phyloP scores from a whole-genome alignment of 2,113 vertebrate species.

The Vanacampus margaritifer region DNA sequence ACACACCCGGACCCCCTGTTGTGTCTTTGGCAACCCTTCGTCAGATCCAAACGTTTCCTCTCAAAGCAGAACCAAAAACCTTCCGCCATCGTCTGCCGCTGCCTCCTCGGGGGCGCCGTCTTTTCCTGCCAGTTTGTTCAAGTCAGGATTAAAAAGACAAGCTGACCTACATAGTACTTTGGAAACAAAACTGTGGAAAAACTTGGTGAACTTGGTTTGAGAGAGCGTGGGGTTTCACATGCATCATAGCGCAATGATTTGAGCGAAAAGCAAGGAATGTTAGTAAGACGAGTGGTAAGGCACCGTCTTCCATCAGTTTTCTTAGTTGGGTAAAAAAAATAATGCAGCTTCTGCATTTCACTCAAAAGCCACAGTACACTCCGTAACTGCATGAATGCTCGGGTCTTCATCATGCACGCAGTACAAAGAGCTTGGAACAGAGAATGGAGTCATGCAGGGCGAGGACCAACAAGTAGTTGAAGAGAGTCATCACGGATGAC shows the following conservation, averaged over 20 bases:
- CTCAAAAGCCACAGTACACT: slow-evolving; percentile 33
- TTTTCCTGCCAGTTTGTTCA: slow-evolving; percentile 68
- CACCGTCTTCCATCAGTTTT: slow-evolving; percentile 11
- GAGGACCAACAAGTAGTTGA: slow-evolving; percentile 34
- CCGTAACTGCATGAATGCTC: slow-evolving; percentile 33
- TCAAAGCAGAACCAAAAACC: slow-evolving; percentile 68
- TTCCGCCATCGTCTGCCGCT: slow-evolving; percentile 51
- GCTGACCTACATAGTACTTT: slow-evolving; percentile 70
- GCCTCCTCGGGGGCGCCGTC: slow-evolving; percentile 57
- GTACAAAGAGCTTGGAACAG: slow-evolving; percentile 13
- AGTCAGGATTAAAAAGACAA: slow-evolving; percentile 61
- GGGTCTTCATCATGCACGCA: slow-evolving; percentile 11
- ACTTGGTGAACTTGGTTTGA: slow-evolving; percentile 59
- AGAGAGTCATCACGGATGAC: slow-evolving; percentile 34
- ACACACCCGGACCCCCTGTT: slow-evolving; percentile 54
- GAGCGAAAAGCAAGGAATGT: slow-evolving; percentile 23
- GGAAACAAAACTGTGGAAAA: slow-evolving; percentile 24
- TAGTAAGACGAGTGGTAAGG: neutral
- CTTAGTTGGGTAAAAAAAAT: slow-evolving; percentile 17
- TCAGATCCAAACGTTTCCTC: slow-evolving; percentile 65
- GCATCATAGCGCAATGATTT: slow-evolving; percentile 13
- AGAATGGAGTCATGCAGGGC: slow-evolving; percentile 30
- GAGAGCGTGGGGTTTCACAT: slow-evolving; percentile 19
- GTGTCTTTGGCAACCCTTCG: slow-evolving; percentile 64
- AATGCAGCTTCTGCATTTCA: slow-evolving; percentile 25